Percentiles rank a stretch among this genome's conserved stretches.
phyloP scores from a whole-genome alignment of 2,113 vertebrate genomes.

The Vimba vimba region DNA sequence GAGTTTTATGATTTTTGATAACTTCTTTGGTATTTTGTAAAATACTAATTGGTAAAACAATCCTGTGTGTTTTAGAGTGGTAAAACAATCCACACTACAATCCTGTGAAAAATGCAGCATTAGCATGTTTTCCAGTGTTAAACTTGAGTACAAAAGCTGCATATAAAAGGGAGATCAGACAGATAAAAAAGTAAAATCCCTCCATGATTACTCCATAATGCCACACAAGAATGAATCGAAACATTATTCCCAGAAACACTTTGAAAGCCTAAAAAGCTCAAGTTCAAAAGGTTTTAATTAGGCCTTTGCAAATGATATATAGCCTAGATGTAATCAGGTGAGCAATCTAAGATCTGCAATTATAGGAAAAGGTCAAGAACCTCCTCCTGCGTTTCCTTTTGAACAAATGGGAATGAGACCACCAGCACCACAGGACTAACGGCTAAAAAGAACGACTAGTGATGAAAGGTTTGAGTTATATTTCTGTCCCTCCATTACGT shows the following conservation, averaged over 20 bases:
- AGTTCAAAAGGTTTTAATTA: constrained; percentile 44
- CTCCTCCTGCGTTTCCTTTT: constrained; percentile 31
- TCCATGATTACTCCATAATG: neutral
- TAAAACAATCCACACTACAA: neutral
- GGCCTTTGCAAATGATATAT: constrained; percentile 15
- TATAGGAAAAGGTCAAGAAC: constrained; percentile 51
- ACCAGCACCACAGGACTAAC: neutral
- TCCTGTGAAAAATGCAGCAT: constrained; percentile 17
- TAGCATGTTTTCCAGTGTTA: neutral
- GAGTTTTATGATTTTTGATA: neutral
- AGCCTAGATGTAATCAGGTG: constrained; percentile 37
- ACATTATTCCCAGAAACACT: constrained; percentile 17
- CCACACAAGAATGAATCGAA: neutral
- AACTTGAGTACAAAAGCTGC: neutral
- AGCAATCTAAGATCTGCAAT: constrained; percentile 43
- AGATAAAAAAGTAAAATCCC: neutral
- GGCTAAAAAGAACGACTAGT: neutral
- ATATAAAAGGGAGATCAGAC: constrained; percentile 5
- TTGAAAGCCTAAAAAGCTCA: neutral
- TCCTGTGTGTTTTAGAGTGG: too few relatives aligned
- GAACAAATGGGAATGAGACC: constrained; percentile 15
- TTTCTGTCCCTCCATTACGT: neutral
- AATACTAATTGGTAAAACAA: neutral
- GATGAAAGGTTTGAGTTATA: neutral
- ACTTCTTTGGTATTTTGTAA: neutral